Percentiles rank a stretch among this genome's conserved stretches.
Conservation (phyloP, 2,888 invertebrate genomes). For the Microctonus aethiopoides region DNA sequence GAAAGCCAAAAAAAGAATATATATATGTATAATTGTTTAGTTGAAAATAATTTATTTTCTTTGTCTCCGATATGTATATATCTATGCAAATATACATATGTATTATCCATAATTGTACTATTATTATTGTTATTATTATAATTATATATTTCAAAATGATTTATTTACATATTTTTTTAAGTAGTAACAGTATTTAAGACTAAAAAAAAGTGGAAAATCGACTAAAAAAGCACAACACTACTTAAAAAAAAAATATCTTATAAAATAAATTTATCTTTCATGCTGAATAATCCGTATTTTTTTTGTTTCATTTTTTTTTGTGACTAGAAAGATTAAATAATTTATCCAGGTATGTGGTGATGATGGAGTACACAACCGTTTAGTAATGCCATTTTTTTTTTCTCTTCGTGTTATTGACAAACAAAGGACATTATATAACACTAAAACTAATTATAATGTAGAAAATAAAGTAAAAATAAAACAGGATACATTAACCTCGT, state of each 20-base stretch:
- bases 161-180: constrained; percentile 13
- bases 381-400: constrained; percentile 34
- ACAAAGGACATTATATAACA: not conserved
- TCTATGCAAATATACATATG: not conserved
- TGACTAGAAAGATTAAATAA: constrained; percentile 38
- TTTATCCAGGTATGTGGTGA: not conserved
- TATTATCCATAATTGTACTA: too few relatives aligned
- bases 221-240: not conserved
- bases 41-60: constrained; percentile 5
- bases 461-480: not conserved
- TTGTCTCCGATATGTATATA: not conserved
- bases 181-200: not conserved
- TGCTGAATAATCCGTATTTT: not conserved
- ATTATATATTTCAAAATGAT: not conserved
- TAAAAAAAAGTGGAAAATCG: constrained; percentile 13
- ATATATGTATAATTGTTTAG: not conserved
- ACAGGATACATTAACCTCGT: not conserved
- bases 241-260: not conserved
- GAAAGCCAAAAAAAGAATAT: not conserved
- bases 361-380: not conserved
- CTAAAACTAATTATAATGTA: not conserved
- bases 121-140: too few relatives aligned
- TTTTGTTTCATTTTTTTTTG: constrained; percentile 7
- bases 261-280: not conserved
- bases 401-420: constrained; percentile 9